phyloP scores from a whole-genome alignment of 2,888 invertebrate species.

The Nebria salina region DNA sequence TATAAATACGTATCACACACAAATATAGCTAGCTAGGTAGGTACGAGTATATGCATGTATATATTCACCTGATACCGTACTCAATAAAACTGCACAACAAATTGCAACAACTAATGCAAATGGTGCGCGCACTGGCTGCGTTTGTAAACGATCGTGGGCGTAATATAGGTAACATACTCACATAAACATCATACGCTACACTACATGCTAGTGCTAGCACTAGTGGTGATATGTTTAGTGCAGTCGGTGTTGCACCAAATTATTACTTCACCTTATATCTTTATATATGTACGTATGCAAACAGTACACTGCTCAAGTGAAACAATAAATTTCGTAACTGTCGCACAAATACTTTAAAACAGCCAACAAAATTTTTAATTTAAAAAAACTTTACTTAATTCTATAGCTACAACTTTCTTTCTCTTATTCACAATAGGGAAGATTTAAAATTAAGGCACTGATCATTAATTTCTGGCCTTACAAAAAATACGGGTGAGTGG shows the following conservation, averaged over 20 bases:
- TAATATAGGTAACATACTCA: slow-evolving; percentile 24
- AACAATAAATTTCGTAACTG: no score
- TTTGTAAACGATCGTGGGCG: slow-evolving; percentile 31
- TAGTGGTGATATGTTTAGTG: slow-evolving; percentile 25
- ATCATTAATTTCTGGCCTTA: no score
- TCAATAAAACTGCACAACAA: slow-evolving; percentile 42
- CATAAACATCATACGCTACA: slow-evolving; percentile 15
- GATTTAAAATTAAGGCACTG: no score
- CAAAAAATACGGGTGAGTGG: no score
- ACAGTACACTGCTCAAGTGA: no score
- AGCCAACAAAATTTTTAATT: no score
- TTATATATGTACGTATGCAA: not conserved
- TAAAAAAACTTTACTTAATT: no score
- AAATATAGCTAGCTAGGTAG: slow-evolving; percentile 4
- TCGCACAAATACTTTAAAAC: no score
- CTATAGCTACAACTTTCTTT: no score
- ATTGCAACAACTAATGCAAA: slow-evolving; percentile 45
- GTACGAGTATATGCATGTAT: not conserved
- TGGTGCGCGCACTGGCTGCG: slow-evolving; percentile 17
- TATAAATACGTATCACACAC: slow-evolving; percentile 33
- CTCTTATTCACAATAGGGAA: no score
- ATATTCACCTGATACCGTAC: slow-evolving; percentile 40
- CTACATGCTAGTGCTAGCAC: not conserved
- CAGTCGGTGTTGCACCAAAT: slow-evolving; percentile 5
- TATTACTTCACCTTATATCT: not conserved